Conservation (phyloP, 2,797 vertebrate species). For the Pantherophis vulpinus region DNA sequence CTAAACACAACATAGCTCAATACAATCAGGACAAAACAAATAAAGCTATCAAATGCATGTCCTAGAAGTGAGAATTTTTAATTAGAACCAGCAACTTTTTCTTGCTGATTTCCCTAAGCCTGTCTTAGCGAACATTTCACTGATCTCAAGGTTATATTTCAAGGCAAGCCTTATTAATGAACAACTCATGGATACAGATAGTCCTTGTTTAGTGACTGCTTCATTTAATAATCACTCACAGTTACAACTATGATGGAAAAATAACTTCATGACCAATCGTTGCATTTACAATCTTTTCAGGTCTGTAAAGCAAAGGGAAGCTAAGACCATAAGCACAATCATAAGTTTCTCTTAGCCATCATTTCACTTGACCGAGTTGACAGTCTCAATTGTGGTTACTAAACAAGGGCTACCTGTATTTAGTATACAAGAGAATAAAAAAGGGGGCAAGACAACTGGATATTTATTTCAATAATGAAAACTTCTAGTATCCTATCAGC, state of each 20-base stretch:
- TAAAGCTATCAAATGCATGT: neutral
- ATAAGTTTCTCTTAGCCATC: neutral
- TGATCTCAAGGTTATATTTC: neutral
- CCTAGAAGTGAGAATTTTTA: neutral
- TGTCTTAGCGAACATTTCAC: neutral
- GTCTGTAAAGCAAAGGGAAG: neutral
- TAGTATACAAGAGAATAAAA: neutral
- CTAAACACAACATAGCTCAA: neutral
- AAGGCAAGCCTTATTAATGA: neutral
- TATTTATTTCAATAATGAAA: neutral
- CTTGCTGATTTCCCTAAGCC: neutral
- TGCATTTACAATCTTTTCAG: neutral
- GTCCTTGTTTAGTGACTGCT: neutral
- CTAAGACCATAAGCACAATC: neutral
- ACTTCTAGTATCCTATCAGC: neutral
- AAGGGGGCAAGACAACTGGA: neutral
- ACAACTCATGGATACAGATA: neutral
- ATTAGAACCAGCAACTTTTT: neutral
- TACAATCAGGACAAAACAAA: neutral
- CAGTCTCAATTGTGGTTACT: neutral
- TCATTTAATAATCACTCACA: neutral
- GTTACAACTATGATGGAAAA: neutral
- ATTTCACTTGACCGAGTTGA: neutral
- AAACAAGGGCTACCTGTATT: neutral
- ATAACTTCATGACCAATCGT: neutral